Conservation (phyloP, 2,888 invertebrate genomes). For the Dryobotodes eremita region DNA sequence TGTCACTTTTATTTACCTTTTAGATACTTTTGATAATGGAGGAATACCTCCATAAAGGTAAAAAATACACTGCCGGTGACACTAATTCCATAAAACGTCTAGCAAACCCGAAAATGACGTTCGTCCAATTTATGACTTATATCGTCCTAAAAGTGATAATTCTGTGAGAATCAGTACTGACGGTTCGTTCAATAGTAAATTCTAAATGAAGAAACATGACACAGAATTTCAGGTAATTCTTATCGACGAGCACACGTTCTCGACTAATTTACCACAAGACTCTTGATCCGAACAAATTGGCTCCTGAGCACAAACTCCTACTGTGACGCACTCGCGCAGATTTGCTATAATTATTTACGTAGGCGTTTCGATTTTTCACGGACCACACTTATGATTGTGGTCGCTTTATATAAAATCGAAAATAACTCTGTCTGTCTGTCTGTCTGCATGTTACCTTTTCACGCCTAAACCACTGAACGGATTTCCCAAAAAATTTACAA, state of each 20-base stretch:
- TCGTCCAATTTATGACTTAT: background rate
- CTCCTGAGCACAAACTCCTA: slow-evolving; percentile 47
- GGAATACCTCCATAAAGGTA: background rate
- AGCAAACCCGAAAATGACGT: background rate
- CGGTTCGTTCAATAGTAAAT: slow-evolving; percentile 35
- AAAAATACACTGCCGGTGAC: background rate
- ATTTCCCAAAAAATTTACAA: too few species aligned
- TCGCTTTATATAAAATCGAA: background rate
- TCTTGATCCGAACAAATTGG: slow-evolving; percentile 75
- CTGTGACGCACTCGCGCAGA: slow-evolving; percentile 42
- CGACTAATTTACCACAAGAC: slow-evolving; percentile 68
- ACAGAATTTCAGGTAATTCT: slow-evolving; percentile 71
- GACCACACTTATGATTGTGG: background rate
- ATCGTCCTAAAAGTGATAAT: background rate
- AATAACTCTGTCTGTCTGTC: too few species aligned
- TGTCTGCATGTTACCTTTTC: too few species aligned
- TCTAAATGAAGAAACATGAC: slow-evolving; percentile 45
- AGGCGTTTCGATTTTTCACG: slow-evolving; percentile 52
- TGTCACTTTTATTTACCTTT: slow-evolving; percentile 1
- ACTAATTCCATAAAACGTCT: background rate
- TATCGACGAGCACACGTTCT: slow-evolving; percentile 73
- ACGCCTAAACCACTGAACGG: too few species aligned
- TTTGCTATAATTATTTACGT: slow-evolving; percentile 61
- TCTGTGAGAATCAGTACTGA: background rate
- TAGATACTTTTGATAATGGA: background rate